Conservation (phyloP, 1,140 invertebrate species). For the Atta cephalotes region DNA sequence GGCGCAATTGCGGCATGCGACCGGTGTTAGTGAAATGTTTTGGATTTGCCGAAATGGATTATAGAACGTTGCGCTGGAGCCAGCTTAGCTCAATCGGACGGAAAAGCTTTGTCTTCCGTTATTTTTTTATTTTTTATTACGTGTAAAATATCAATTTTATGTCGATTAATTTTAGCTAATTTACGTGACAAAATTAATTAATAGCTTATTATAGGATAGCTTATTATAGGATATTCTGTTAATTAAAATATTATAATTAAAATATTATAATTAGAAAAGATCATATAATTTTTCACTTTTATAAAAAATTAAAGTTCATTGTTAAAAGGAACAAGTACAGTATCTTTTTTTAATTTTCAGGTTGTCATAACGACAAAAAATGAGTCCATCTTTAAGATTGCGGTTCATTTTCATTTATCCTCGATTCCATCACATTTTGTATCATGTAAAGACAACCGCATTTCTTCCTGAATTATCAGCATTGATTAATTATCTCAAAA, state of each 20-base stretch:
- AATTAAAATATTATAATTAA: background rate
- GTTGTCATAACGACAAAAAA: slow-evolving; percentile 1
- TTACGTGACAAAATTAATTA: background rate
- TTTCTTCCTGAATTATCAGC: slow-evolving; percentile 4
- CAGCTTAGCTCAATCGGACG: slow-evolving; percentile 35
- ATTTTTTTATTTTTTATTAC: background rate
- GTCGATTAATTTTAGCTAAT: slow-evolving; percentile 8
- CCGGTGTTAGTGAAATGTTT: slow-evolving; percentile 44
- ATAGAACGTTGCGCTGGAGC: slow-evolving; percentile 52
- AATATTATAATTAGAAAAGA: background rate
- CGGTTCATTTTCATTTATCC: slow-evolving; percentile 30
- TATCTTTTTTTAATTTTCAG: background rate
- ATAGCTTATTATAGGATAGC: too few relatives aligned
- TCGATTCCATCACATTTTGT: background rate
- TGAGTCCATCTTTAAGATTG: slow-evolving; percentile 5
- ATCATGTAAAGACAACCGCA: background rate
- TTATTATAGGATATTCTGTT: background rate
- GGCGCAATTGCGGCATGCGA: slow-evolving; percentile 58
- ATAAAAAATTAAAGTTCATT: background rate
- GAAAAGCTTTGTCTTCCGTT: slow-evolving; percentile 23
- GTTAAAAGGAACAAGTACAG: too few relatives aligned
- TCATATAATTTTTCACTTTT: background rate
- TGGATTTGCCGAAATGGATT: slow-evolving; percentile 72
- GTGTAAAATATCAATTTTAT: background rate
- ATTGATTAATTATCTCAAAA: background rate